These are phyloP conservation scores for Pterocles gutturalis DNA, from an alignment of 2,113 vertebrate species.

Conservation along the genomic window DNA sequence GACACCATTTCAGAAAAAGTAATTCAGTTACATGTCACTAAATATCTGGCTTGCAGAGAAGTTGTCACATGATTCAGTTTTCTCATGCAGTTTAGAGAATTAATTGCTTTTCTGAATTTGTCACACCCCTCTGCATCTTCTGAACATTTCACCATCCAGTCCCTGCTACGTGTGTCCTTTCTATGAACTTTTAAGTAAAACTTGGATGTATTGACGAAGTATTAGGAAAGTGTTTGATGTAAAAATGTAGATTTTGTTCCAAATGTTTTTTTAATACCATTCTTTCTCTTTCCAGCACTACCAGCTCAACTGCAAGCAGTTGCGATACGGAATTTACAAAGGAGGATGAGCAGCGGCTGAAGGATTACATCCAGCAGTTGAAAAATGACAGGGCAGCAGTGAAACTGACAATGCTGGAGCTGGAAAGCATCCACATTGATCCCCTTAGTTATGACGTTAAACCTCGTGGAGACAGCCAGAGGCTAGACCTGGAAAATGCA, in stretches of 20 bases:
- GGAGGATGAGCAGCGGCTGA: slow-evolving; percentile 88
- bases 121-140: background rate
- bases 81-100: background rate
- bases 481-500: slow-evolving; percentile 89
- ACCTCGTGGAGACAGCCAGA: slow-evolving; percentile 85
- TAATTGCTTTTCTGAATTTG: background rate
- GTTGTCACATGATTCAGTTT: background rate
- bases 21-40: background rate
- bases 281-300: slow-evolving; percentile 79
- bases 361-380: slow-evolving; percentile 89
- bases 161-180: background rate
- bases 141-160: background rate
- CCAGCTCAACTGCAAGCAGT: slow-evolving; percentile 89
- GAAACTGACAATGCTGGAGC: slow-evolving; percentile 88
- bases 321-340: slow-evolving; percentile 89
- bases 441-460: slow-evolving; percentile 86
- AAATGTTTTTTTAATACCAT: background rate
- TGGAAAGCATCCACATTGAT: slow-evolving; percentile 90
- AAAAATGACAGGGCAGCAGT: slow-evolving; percentile 88
- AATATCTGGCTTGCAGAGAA: background rate
- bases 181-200: background rate
- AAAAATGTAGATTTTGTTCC: background rate
- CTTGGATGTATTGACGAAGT: background rate
- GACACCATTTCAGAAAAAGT: background rate
- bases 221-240: background rate